Evolutionary conservation across 2,888 invertebrate species (phyloP).

Genomic region (Girardia tigrina): DNA sequence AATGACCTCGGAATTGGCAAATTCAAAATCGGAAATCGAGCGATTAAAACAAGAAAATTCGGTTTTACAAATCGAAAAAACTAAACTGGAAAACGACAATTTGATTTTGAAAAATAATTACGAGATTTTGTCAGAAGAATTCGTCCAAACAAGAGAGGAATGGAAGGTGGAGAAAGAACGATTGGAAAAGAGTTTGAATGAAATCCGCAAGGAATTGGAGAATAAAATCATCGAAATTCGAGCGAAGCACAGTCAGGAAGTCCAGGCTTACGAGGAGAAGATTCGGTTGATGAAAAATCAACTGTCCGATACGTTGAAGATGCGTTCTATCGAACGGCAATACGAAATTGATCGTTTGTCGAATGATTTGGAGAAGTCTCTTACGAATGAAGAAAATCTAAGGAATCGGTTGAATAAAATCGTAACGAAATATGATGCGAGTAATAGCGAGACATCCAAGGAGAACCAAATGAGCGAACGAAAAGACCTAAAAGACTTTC

Average conservation of each 20-base stretch:
- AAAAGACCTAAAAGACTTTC: too few relatives aligned
- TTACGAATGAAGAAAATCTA: background rate
- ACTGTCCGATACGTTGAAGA: background rate
- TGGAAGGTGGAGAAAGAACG: background rate
- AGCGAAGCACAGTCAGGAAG: background rate
- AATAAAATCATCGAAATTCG: constrained; percentile 10
- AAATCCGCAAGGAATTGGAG: constrained; percentile 2
- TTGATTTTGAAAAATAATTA: background rate
- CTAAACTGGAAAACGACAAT: background rate
- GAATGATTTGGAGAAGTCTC: constrained; percentile 6
- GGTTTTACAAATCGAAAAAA: background rate
- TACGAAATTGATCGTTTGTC: background rate
- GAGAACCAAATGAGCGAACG: background rate
- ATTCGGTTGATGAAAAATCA: background rate
- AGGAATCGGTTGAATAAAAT: background rate
- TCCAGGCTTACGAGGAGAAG: background rate
- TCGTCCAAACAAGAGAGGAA: background rate
- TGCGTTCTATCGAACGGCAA: background rate
- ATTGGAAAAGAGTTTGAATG: background rate
- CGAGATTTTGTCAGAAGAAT: background rate
- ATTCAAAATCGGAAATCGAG: background rate
- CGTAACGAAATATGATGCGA: background rate
- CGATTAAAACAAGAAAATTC: background rate
- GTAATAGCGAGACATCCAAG: background rate
- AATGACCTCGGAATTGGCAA: too few relatives aligned